A percentile compares a stretch with the other conserved stretches of the same genome.
Evolutionary conservation across 2,797 vertebrate species (phyloP).

Genomic region (Trachurus trachurus): DNA sequence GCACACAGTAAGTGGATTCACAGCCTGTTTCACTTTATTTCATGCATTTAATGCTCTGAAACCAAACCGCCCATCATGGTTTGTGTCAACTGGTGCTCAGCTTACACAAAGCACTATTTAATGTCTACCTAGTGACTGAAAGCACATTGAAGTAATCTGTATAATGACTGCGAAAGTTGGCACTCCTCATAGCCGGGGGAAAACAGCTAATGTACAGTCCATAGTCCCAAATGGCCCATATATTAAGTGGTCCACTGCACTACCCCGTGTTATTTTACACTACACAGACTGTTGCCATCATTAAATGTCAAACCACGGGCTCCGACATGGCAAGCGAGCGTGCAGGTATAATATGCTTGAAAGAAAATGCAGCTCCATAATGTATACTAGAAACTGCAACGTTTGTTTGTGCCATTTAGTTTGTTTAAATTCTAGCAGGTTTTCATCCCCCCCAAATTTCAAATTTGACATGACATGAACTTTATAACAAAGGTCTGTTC

Average conservation of each 20-base stretch:
- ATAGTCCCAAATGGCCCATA: conserved; percentile 47
- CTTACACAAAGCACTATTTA: conserved; percentile 40
- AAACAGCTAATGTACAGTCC: conserved; percentile 51
- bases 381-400: conserved; percentile 6
- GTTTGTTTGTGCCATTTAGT: not conserved
- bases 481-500: not conserved
- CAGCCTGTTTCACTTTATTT: conserved; percentile 21
- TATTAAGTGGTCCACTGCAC: conserved; percentile 26
- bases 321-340: conserved; percentile 29
- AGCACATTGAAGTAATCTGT: conserved; percentile 47
- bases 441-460: not conserved
- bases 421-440: not conserved
- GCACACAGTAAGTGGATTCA: conserved; percentile 10
- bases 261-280: conserved; percentile 49
- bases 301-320: conserved; percentile 47
- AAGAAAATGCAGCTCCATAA: conserved; percentile 11
- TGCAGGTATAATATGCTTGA: conserved; percentile 24
- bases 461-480: not conserved
- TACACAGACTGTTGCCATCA: conserved; percentile 40
- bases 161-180: conserved; percentile 54
- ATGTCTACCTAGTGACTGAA: conserved; percentile 33
- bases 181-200: conserved; percentile 16
- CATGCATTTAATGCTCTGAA: conserved; percentile 12
- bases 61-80: conserved; percentile 6
- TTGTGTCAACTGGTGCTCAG: conserved; percentile 13